phyloP scores from a whole-genome alignment of 1,140 invertebrate species.

The Pogonomyrmex barbatus region DNA sequence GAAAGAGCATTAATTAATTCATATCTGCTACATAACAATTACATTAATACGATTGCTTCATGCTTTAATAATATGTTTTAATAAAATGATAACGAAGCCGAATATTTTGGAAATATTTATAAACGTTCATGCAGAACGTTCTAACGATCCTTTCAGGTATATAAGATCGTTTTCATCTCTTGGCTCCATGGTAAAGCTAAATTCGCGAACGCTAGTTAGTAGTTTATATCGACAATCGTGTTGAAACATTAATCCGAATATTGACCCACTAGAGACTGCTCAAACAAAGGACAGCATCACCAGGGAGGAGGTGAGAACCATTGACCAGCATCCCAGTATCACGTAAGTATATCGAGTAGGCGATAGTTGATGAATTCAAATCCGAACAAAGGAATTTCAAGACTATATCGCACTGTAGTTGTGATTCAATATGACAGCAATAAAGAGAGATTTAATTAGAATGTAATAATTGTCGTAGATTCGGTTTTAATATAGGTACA shows the following conservation, averaged over 20 bases:
- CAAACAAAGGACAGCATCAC: slow-evolving; percentile 75
- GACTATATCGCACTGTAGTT: neutral
- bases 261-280: slow-evolving; percentile 58
- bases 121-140: neutral
- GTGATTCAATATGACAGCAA: neutral
- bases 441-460: slow-evolving; percentile 7
- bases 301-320: slow-evolving; percentile 77
- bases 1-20: neutral
- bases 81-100: neutral
- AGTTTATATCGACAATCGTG: slow-evolving; percentile 39
- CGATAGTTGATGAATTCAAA: slow-evolving; percentile 38
- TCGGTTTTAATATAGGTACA: neutral
- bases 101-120: neutral
- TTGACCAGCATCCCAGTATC: slow-evolving; percentile 78
- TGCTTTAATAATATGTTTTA: neutral
- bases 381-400: slow-evolving; percentile 32
- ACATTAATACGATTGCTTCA: neutral
- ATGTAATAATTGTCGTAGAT: neutral
- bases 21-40: neutral
- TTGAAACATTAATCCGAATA: slow-evolving; percentile 60
- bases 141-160: neutral
- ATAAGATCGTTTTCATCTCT: neutral
- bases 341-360: slow-evolving; percentile 71
- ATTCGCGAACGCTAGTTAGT: slow-evolving; percentile 27
- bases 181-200: neutral